phyloP scores from a whole-genome alignment of 2,113 vertebrate genomes.

The Microcebus tavaratra region DNA sequence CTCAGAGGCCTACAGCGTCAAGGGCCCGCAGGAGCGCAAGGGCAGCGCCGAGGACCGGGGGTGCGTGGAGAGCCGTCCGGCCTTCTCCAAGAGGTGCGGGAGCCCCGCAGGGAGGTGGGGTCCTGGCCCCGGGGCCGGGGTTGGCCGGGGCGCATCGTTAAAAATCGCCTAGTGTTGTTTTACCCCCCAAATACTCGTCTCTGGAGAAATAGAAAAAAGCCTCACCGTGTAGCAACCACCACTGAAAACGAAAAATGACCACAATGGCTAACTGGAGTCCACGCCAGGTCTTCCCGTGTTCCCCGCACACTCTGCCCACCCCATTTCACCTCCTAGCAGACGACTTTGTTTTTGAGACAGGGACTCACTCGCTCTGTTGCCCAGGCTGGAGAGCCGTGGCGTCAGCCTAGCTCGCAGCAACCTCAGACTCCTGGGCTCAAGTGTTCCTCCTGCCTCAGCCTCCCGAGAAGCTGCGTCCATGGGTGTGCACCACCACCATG shows the following conservation, averaged over 20 bases:
- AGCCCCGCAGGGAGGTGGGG: neutral
- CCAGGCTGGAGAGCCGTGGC: too few species aligned
- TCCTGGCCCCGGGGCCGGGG: neutral
- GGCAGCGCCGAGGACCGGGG: neutral
- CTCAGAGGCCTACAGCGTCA: neutral
- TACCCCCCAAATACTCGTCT: neutral
- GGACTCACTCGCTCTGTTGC: too few species aligned
- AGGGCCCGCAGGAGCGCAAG: neutral
- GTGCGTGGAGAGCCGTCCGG: neutral
- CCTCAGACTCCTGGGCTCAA: too few species aligned
- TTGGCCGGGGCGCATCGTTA: neutral
- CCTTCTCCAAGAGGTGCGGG: slow-evolving; percentile 21
- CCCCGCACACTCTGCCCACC: neutral
- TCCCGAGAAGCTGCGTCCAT: too few species aligned
- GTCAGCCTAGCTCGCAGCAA: too few species aligned
- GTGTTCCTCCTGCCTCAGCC: too few species aligned
- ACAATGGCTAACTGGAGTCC: accelerated
- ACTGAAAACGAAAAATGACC: neutral
- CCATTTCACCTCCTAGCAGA: too few species aligned
- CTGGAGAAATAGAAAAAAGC: neutral
- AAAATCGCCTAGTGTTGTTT: neutral
- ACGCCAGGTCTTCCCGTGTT: too few species aligned
- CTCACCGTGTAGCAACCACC: neutral
- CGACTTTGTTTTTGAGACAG: too few species aligned
- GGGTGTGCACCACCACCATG: too few species aligned